These are phyloP conservation scores for Psittacus erithacus DNA, from an alignment of 2,113 vertebrate genomes.

Conservation along the genomic window DNA sequence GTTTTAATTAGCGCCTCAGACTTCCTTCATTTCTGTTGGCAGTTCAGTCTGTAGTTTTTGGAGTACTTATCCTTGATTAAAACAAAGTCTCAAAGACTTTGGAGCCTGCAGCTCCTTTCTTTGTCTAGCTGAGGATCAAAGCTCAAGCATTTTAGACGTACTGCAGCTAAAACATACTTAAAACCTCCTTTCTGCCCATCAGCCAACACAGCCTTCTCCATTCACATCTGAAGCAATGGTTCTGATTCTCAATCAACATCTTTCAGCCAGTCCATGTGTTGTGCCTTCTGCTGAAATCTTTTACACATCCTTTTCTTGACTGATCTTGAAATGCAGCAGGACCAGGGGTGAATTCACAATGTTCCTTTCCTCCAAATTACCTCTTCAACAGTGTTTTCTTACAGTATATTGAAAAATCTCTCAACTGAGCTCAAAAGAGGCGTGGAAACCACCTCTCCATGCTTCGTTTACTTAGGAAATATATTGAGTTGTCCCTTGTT, in stretches of 20 bases:
- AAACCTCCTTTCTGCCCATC: not conserved
- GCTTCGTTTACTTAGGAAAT: not conserved
- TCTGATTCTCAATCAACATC: not conserved
- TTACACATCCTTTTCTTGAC: not conserved
- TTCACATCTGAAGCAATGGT: not conserved
- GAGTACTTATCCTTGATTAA: not conserved
- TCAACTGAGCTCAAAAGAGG: not conserved
- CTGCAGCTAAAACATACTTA: not conserved
- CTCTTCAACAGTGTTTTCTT: not conserved
- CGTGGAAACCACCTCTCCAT: not conserved
- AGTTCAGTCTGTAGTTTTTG: not conserved
- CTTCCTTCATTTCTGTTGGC: not conserved
- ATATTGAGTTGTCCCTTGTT: not conserved
- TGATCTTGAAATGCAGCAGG: not conserved
- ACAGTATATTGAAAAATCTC: not conserved
- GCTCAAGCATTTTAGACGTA: not conserved
- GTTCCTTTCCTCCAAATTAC: not conserved
- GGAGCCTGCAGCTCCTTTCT: not conserved
- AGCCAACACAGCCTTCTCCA: not conserved
- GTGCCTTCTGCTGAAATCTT: not conserved
- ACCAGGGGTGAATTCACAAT: not conserved
- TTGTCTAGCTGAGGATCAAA: not conserved
- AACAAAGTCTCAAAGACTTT: not conserved
- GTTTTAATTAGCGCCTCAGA: not conserved
- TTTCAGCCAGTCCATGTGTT: not conserved